phyloP scores from a whole-genome alignment of 2,113 vertebrate genomes.

The Plestiodon gilberti region DNA sequence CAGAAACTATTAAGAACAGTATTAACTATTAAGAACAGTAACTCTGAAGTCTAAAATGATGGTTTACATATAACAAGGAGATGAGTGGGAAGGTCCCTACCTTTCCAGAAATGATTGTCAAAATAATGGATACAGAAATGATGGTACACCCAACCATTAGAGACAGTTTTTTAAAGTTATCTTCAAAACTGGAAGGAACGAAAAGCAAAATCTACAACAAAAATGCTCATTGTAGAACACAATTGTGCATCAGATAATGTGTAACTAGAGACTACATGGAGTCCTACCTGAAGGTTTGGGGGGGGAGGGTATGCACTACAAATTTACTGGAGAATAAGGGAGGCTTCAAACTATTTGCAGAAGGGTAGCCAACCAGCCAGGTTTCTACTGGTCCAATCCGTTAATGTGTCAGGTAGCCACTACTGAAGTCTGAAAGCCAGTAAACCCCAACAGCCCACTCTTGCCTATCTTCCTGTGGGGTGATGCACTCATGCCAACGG shows the following conservation, averaged over 20 bases:
- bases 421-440: background rate
- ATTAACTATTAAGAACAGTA: background rate
- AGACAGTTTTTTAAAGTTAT: conserved; percentile 1
- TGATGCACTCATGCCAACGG: too few species aligned
- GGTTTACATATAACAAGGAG: background rate
- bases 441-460: background rate
- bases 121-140: background rate
- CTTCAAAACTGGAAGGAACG: background rate
- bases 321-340: background rate
- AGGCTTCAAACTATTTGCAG: background rate
- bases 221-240: conserved; percentile 13
- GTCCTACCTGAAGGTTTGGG: background rate
- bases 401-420: background rate
- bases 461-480: too few species aligned
- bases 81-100: background rate
- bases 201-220: background rate
- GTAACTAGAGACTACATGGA: background rate
- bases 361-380: background rate
- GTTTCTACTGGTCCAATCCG: background rate
- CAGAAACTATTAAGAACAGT: conserved; percentile 2
- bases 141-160: background rate
- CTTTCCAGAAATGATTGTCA: background rate
- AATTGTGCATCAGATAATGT: background rate
- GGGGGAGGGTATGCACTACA: background rate
- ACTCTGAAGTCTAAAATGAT: conserved; percentile 32